Conservation (phyloP, 2,888 invertebrate genomes). For the Crepidodera aurea region DNA sequence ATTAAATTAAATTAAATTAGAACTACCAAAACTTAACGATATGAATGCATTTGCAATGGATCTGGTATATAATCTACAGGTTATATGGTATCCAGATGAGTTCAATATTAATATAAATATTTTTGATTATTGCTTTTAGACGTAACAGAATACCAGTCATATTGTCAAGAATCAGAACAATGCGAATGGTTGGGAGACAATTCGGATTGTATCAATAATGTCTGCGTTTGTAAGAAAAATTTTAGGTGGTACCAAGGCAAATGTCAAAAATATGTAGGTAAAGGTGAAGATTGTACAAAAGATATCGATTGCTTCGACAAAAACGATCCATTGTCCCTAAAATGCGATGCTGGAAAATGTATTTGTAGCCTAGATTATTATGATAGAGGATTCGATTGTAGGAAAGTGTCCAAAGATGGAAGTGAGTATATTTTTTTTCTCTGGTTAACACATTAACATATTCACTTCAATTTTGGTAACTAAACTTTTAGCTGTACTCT, state of each 20-base stretch:
- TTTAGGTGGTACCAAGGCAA: constrained; percentile 47
- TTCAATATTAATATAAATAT: neutral
- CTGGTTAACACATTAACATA: neutral
- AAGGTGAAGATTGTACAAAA: constrained; percentile 40
- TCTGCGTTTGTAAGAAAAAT: constrained; percentile 41
- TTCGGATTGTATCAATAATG: constrained; percentile 40
- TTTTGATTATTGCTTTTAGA: constrained; percentile 31
- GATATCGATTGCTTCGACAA: constrained; percentile 42
- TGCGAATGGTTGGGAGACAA: constrained; percentile 47
- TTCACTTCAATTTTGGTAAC: too few species aligned
- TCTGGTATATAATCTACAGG: too few species aligned
- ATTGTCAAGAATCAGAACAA: constrained; percentile 41
- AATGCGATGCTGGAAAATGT: constrained; percentile 39
- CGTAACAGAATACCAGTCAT: constrained; percentile 43
- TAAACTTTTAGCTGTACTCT: too few species aligned
- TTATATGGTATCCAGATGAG: neutral
- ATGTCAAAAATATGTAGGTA: constrained; percentile 40
- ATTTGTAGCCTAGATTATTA: constrained; percentile 44
- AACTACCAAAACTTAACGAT: too few species aligned
- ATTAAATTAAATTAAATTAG: too few species aligned
- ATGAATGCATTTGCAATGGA: too few species aligned
- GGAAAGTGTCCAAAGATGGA: constrained; percentile 33
- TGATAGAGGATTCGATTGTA: constrained; percentile 45
- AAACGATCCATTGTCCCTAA: constrained; percentile 42
- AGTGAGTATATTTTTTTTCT: constrained; percentile 24